A percentile compares a stretch with the other conserved stretches of the same genome.
Evolutionary conservation across 1,140 invertebrate genomes (phyloP).

Genomic region (Lepidurus packardi): DNA sequence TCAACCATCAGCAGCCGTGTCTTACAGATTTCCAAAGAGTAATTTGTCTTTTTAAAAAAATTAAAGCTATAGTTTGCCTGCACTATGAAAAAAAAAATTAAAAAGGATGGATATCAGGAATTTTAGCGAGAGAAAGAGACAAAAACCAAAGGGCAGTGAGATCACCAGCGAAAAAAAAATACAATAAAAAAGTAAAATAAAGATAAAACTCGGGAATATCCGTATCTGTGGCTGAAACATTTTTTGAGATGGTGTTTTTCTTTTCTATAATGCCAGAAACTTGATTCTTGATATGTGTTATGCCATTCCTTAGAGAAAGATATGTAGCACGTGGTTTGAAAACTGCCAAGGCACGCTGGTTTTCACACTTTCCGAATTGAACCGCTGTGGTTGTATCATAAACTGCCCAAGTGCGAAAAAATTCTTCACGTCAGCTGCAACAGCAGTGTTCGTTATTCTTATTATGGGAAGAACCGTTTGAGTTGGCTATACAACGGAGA

Average conservation of each 20-base stretch:
- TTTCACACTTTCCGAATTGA: constrained; percentile 6
- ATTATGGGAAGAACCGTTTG: constrained; percentile 17
- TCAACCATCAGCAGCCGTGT: not conserved
- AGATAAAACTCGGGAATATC: not conserved
- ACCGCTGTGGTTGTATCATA: constrained; percentile 5
- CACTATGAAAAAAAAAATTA: not conserved
- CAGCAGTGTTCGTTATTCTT: constrained; percentile 11
- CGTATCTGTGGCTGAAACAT: no score
- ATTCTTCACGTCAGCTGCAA: not conserved
- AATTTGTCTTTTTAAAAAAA: not conserved
- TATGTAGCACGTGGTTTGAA: not conserved
- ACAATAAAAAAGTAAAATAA: not conserved
- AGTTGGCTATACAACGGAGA: not conserved
- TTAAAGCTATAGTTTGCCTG: constrained; percentile 11
- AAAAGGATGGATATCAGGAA: not conserved
- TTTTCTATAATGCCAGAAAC: not conserved
- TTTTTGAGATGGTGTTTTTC: not conserved
- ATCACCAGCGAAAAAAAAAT: constrained; percentile 6
- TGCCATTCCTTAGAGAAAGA: constrained; percentile 6
- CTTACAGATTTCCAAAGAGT: not conserved
- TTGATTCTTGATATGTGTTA: not conserved
- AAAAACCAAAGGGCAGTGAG: constrained; percentile 17
- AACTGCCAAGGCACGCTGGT: constrained; percentile 20
- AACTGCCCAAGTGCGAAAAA: constrained; percentile 1
- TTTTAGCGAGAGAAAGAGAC: constrained; percentile 16